These are phyloP conservation scores for Clitarchus hookeri DNA, from an alignment of 2,888 invertebrate genomes.

Conservation along the genomic window DNA sequence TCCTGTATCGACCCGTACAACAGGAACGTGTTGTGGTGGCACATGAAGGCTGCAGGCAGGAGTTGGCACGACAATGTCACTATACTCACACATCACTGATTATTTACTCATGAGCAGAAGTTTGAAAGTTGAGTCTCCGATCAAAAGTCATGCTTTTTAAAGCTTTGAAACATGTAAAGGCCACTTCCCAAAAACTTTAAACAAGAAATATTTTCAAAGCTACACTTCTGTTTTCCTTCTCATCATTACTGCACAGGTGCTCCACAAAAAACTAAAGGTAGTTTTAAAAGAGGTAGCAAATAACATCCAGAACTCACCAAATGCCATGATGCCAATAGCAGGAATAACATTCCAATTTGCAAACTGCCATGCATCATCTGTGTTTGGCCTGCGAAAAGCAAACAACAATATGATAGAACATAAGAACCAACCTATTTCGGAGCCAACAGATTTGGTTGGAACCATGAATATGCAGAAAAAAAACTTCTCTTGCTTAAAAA, in stretches of 20 bases:
- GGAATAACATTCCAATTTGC: slow-evolving; percentile 74
- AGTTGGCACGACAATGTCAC: no score
- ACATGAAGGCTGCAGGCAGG: slow-evolving; percentile 75
- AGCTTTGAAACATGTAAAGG: no score
- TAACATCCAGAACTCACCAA: slow-evolving; percentile 62
- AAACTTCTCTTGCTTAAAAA: neutral
- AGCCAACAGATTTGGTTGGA: neutral
- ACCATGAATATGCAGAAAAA: no score
- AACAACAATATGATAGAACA: slow-evolving; percentile 23
- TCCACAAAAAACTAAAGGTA: no score
- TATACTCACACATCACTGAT: no score
- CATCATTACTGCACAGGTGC: no score
- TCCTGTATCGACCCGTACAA: slow-evolving; percentile 80
- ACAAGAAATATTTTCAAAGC: no score
- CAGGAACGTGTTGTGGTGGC: slow-evolving; percentile 85
- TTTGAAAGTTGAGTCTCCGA: no score
- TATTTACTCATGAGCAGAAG: no score
- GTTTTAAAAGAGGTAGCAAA: neutral
- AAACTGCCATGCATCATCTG: slow-evolving; percentile 69
- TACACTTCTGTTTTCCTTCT: no score
- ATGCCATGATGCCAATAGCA: slow-evolving; percentile 83
- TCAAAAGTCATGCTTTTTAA: no score
- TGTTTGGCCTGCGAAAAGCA: slow-evolving; percentile 33
- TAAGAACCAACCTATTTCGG: neutral
- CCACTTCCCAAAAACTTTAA: no score